Percentiles rank a stretch among this genome's conserved stretches.
phyloP scores from a whole-genome alignment of 2,888 invertebrate species.

The Callyntrura guangdongensis region DNA sequence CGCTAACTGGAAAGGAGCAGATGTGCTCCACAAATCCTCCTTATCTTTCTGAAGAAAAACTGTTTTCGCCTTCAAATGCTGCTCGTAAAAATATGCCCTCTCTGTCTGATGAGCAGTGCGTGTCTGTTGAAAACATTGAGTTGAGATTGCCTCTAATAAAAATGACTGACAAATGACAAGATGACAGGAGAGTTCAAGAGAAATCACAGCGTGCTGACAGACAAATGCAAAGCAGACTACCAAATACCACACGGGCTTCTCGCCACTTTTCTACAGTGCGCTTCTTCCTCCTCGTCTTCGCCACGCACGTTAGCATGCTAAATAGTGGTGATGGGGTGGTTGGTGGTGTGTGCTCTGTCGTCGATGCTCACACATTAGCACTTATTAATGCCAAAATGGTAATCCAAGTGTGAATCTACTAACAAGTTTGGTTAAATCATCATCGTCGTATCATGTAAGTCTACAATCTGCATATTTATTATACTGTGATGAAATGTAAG shows the following conservation, averaged over 20 bases:
- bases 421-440: slow-evolving; percentile 64
- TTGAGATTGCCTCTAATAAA: too few species aligned
- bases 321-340: neutral
- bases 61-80: neutral
- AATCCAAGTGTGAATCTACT: slow-evolving; percentile 64
- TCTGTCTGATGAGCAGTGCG: too few species aligned
- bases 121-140: too few species aligned
- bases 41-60: neutral
- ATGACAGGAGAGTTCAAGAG: too few species aligned
- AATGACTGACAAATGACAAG: too few species aligned
- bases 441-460: slow-evolving; percentile 55
- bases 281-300: neutral
- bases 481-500: slow-evolving; percentile 60
- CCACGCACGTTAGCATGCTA: slow-evolving; percentile 4
- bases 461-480: slow-evolving; percentile 51
- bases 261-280: slow-evolving; percentile 18
- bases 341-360: neutral
- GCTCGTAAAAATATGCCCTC: too few species aligned
- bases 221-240: neutral
- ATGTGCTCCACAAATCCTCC: neutral
- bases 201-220: neutral
- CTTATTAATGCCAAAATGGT: slow-evolving; percentile 68
- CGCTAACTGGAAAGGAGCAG: too few species aligned
- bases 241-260: neutral
- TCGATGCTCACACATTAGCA: slow-evolving; percentile 63